Base-by-base conservation (phyloP, 2,888 invertebrate species). In the Exocentrus adspersus region DNA sequence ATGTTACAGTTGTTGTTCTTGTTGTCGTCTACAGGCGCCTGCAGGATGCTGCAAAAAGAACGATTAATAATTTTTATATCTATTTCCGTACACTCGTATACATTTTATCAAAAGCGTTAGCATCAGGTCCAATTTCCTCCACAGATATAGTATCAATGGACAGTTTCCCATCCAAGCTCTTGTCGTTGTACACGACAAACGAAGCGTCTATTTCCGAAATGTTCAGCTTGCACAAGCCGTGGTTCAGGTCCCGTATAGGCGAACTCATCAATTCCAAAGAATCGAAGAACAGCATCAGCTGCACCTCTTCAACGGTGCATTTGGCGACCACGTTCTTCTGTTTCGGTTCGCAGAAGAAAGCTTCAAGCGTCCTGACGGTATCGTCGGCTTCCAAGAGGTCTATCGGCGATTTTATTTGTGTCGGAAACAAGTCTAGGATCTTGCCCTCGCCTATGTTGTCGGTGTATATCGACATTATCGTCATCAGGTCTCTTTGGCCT, bases 201-300 rank as follows among this genome's bases (percentile, higher is more conserved):
- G 87, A 87, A 0, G 89, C 75, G 14, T 86, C 86, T 0, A 89
- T 84, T 78, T 93, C 92, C 0, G 88, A 89, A 9, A 92, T 86
- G 9, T 89, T 88, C 53, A 92, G 81, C 76, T 87, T 88, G 5
- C 91, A 91, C 2, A 92, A 81, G 0, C 90, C 91, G 65, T 89
- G 90, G 78, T 88, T 90, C 68, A 89, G 74, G 75, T 92, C 91
- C 2, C 92, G 84, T 0, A 92, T 90, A 0, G 92, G 92, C 0
- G 92, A 92, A 76, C 90, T 91, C 5, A 92, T 80, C 0, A 91
- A 85, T 80, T 92, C 92, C 60, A 91, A 91, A 70, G 89, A 87
- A 76, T 92, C 92, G 16, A 89, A 88, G 80, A 90, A 92, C 0
- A 93, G 82, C 71, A 88, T 87, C 1, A 93, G 72, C 70, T 89